Evolutionary conservation across 2,797 vertebrate species (phyloP).

Genomic region (Artibeus jamaicensis): DNA sequence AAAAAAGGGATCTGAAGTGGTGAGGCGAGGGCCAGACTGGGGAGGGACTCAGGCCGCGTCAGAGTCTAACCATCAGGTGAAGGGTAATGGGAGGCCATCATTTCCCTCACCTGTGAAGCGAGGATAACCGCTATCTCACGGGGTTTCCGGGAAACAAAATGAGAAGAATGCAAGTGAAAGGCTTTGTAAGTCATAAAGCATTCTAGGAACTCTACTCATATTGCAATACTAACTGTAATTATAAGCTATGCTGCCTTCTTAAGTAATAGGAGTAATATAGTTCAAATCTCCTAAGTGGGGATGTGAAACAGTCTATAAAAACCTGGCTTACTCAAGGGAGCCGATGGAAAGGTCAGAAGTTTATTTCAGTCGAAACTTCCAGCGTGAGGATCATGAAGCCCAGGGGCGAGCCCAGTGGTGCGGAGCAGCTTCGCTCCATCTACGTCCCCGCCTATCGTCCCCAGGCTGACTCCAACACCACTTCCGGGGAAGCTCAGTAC

Average conservation of each 20-base stretch:
- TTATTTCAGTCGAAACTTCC: background rate
- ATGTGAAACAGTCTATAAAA: background rate
- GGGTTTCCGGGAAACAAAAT: background rate
- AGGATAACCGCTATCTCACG: background rate
- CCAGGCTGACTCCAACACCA: background rate
- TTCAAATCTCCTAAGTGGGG: background rate
- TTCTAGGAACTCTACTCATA: background rate
- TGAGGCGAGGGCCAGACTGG: background rate
- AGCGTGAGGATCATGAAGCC: background rate
- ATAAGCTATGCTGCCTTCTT: background rate
- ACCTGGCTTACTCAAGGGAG: background rate
- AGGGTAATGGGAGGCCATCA: background rate
- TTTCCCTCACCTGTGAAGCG: background rate
- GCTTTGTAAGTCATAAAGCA: background rate
- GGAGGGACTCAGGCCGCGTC: background rate
- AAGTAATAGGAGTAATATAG: background rate
- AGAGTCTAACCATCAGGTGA: background rate
- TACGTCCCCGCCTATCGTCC: background rate
- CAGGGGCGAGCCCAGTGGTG: background rate
- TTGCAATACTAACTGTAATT: background rate
- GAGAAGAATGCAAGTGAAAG: background rate
- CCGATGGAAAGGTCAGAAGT: slow-evolving; percentile 5
- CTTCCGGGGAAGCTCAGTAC: background rate
- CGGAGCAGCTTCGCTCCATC: background rate
- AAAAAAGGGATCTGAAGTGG: background rate